Conservation (phyloP, 2,888 invertebrate species). For the Myathropa florea region DNA sequence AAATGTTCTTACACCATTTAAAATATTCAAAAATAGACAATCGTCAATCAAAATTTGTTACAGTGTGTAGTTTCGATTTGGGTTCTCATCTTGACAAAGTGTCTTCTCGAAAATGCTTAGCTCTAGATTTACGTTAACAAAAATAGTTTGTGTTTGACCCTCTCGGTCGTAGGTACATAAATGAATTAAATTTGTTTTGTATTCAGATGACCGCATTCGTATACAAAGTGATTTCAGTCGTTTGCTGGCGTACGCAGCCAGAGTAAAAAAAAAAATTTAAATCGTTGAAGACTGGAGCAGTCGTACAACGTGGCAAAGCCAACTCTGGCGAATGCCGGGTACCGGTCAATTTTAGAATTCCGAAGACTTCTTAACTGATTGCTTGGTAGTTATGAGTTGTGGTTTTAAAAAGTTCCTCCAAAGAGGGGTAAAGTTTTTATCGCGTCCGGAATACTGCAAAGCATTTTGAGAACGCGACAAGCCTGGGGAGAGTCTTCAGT, state of each 20-base stretch:
- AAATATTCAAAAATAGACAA: not conserved
- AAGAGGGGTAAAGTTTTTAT: not conserved
- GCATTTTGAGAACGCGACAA: slow-evolving; percentile 65
- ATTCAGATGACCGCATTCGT: slow-evolving; percentile 32
- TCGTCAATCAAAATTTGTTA: not conserved
- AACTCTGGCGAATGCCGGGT: slow-evolving; percentile 52
- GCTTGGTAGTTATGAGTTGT: not conserved
- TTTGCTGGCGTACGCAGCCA: slow-evolving; percentile 56
- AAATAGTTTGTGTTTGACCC: not conserved
- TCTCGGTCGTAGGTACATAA: not conserved
- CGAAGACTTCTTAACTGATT: not conserved
- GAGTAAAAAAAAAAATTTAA: slow-evolving; percentile 14
- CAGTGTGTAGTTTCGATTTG: too few relatives aligned
- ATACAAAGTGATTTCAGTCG: slow-evolving; percentile 40
- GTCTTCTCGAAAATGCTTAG: too few relatives aligned
- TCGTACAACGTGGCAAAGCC: slow-evolving; percentile 38
- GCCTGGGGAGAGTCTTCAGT: slow-evolving; percentile 4
- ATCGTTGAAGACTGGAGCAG: not conserved
- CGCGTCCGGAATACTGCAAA: slow-evolving; percentile 28
- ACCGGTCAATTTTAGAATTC: not conserved
- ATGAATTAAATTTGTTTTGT: not conserved
- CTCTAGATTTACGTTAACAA: not conserved
- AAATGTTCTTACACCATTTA: not conserved
- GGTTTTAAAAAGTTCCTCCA: not conserved
- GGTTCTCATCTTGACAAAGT: too few relatives aligned